Evolutionary conservation across 2,113 vertebrate species (phyloP).

Genomic region (Ammospiza caudacuta): DNA sequence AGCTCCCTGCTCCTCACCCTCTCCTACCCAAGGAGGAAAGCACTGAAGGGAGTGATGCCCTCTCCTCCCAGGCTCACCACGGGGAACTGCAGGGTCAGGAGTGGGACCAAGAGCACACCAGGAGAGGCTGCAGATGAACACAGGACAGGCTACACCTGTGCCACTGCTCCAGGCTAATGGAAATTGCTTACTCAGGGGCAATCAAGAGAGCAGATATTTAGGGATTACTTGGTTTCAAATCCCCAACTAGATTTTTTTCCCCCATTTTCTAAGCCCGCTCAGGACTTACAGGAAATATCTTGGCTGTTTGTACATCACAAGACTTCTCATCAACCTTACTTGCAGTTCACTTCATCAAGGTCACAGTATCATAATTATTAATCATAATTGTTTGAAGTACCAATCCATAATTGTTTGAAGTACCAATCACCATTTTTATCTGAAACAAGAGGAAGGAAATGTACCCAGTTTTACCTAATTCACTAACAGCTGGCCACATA

Average conservation of each 20-base stretch:
- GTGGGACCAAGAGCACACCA: neutral
- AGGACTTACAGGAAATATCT: neutral
- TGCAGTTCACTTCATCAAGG: neutral
- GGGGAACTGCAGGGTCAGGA: neutral
- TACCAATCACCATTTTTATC: neutral
- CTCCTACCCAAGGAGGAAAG: neutral
- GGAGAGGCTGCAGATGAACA: neutral
- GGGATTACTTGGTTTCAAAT: neutral
- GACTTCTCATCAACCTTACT: neutral
- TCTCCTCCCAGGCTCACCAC: neutral
- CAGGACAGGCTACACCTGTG: neutral
- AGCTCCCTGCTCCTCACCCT: neutral
- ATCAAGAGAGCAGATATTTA: neutral
- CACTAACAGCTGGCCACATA: neutral
- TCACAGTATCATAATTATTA: neutral
- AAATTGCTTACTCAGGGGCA: neutral
- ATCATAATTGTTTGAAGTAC: neutral
- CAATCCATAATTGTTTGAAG: neutral
- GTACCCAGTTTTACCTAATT: neutral
- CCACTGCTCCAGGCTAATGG: neutral
- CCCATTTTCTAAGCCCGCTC: neutral
- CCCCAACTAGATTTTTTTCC: neutral
- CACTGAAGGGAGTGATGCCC: neutral
- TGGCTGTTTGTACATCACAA: neutral
- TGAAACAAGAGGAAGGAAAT: neutral